Conservation (phyloP, 2,113 vertebrate genomes). For the Corythornis vintsioides region DNA sequence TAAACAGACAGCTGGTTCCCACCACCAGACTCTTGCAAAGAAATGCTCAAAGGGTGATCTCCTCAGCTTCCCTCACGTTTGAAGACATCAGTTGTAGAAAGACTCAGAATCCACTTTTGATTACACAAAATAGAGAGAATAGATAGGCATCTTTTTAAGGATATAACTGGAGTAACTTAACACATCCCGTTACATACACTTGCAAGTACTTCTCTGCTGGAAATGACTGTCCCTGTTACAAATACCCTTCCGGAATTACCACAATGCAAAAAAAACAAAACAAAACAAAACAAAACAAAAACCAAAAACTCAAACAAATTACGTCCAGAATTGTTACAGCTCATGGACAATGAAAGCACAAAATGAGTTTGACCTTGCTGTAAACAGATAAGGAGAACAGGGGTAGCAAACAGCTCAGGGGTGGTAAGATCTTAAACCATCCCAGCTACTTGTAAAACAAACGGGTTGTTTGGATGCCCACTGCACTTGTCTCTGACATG, state of each 20-base stretch:
- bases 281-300: too few species aligned
- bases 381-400: background rate
- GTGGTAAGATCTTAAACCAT: background rate
- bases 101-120: background rate
- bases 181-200: rapidly evolving
- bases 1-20: background rate
- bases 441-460: background rate
- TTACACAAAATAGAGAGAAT: background rate
- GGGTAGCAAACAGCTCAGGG: background rate
- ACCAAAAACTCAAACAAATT: background rate
- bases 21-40: background rate
- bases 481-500: background rate
- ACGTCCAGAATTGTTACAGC: background rate
- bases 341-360: background rate
- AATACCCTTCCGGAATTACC: background rate
- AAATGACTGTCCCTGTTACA: background rate
- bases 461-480: background rate
- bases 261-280: background rate
- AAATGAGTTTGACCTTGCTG: background rate
- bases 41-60: background rate
- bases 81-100: background rate
- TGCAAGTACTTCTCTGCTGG: background rate
- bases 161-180: background rate
- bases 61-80: background rate
- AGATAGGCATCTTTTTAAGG: background rate